Base-by-base conservation (phyloP, 2,113 vertebrate species). In the Ibidorhyncha struthersii region DNA sequence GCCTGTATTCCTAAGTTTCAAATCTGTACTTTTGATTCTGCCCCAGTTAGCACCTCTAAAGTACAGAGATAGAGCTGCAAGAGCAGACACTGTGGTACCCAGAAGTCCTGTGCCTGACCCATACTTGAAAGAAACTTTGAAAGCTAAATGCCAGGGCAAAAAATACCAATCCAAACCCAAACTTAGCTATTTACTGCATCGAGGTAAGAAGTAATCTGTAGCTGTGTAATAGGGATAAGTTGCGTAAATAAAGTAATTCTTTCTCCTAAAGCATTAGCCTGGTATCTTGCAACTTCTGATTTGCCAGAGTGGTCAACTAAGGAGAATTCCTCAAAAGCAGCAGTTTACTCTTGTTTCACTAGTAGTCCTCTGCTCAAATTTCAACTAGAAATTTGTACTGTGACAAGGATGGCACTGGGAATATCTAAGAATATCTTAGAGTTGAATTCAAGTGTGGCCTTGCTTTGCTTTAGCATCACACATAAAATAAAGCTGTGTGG, bases 171-270 rank as follows among this genome's bases (percentile, higher is more conserved):
- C 18, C 45, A 55, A 80, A 5, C 7, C 6, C 8, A 49, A 25
- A 18, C 3, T 29, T 36, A 52, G 9, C 26, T 45, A 52, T 43
- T 91, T 62, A 45, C 6, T 92, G 26, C 45, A 69, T 9, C 18
- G 53, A n/a, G 3, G 3, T 30, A 65, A 86, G 45, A 13, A 82
- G 23, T 17, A 41, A 86, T 36, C 29, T 59, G 40, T 5, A 77
- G 18, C 8, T 53, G 16, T 22, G 23, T 2, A 8, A 83, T 3
- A 65, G 4, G 10, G 12, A 3, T 52, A 50, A 71, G 14, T 0
- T 40, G 14, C 30, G n/a, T 9, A 59, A 1, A 20, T 41, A 20
- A 71, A 85, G 23, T 8, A 17, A 2, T 14, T 74, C 15, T 43
- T 43, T 83, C 34, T 74, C 61, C 34, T 85, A 67, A 49, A 63